A percentile compares a stretch with the other conserved stretches of the same genome.
Evolutionary conservation across 2,113 vertebrate species (phyloP).

Genomic region (Tragulus kanchil): DNA sequence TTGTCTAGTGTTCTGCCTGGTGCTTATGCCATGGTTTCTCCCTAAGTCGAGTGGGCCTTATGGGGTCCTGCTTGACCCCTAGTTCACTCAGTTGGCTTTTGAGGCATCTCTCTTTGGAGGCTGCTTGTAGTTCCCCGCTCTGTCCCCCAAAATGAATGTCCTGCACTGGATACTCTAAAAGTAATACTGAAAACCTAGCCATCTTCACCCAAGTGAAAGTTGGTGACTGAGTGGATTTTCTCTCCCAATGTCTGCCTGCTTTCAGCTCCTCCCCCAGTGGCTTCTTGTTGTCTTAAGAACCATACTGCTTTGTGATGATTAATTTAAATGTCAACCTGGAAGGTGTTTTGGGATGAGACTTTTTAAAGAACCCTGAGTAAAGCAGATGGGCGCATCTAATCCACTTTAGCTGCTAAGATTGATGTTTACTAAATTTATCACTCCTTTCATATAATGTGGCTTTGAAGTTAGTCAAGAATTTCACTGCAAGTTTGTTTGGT

Average conservation of each 20-base stretch:
- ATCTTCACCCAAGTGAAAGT: not conserved
- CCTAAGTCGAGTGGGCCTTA: not conserved
- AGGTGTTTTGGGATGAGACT: not conserved
- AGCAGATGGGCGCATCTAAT: too few species aligned
- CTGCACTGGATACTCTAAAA: not conserved
- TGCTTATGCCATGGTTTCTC: not conserved
- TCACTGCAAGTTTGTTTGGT: not conserved
- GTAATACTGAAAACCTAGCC: not conserved
- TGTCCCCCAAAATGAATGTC: not conserved
- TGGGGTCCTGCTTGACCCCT: not conserved
- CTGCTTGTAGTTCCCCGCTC: not conserved
- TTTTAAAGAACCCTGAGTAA: not conserved
- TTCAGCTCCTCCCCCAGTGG: not conserved
- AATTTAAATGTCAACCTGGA: not conserved
- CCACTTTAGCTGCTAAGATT: slow-evolving; percentile 47
- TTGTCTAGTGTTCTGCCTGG: not conserved
- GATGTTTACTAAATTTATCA: slow-evolving; percentile 20
- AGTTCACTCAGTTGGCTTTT: not conserved
- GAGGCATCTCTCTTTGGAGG: not conserved
- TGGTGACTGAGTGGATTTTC: not conserved
- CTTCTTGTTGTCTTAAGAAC: not conserved
- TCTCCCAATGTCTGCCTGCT: not conserved
- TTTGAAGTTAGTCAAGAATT: slow-evolving; percentile 48
- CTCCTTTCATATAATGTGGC: slow-evolving; percentile 34
- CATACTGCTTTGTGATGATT: not conserved